A percentile compares a stretch with the other conserved stretches of the same genome.
These are phyloP conservation scores for Calosoma granatense DNA, from an alignment of 1,140 invertebrate genomes.

Conservation along the genomic window DNA sequence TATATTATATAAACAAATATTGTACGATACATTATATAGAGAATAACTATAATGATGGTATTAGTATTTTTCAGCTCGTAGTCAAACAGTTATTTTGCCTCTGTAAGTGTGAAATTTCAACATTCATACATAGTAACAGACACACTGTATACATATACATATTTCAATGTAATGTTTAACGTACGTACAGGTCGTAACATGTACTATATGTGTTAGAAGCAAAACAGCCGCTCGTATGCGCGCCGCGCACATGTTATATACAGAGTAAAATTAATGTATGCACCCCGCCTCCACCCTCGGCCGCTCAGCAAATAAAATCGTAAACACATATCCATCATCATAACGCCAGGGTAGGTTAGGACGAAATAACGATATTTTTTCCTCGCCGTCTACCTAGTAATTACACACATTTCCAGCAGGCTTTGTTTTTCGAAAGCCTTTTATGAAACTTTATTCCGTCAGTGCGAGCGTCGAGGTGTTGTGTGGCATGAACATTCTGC, in stretches of 20 bases:
- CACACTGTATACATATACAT: neutral
- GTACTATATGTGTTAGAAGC: too few species aligned
- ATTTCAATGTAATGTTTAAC: neutral
- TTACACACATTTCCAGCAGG: constrained; percentile 6
- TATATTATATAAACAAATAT: too few species aligned
- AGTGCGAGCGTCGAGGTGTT: constrained; percentile 1
- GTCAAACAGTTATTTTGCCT: too few species aligned
- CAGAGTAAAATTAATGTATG: constrained; percentile 6
- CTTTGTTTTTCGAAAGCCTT: constrained; percentile 6
- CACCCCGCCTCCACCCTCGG: neutral
- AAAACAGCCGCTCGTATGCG: too few species aligned
- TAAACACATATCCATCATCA: constrained; percentile 9
- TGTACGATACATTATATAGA: too few species aligned
- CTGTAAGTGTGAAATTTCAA: too few species aligned
- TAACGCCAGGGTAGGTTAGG: neutral
- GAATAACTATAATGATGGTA: too few species aligned
- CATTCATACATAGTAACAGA: too few species aligned
- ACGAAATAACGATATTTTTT: neutral
- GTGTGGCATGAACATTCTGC: neutral
- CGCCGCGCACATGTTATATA: too few species aligned
- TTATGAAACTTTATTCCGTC: constrained; percentile 8
- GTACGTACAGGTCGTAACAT: too few species aligned
- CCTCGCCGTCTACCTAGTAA: constrained; percentile 2
- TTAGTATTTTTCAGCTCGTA: too few species aligned
- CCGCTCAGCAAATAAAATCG: constrained; percentile 3